These are phyloP conservation scores for Thecocarcelia acutangulata DNA, from an alignment of 2,888 invertebrate species.

Conservation along the genomic window DNA sequence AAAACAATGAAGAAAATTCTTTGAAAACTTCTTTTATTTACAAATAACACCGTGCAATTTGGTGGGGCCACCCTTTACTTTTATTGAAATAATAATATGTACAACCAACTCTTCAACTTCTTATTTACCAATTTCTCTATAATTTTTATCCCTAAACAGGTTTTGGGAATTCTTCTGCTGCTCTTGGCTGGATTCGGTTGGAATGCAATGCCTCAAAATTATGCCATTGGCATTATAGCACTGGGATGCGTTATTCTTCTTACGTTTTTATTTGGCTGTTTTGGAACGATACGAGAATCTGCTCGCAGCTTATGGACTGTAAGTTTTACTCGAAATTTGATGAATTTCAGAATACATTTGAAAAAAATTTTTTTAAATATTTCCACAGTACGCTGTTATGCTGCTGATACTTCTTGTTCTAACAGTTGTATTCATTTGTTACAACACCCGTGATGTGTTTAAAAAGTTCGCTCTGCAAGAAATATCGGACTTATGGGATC, in stretches of 20 bases:
- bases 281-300: slow-evolving; percentile 76
- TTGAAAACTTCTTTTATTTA: no score
- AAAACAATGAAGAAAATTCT: no score
- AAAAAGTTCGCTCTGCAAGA: slow-evolving; percentile 74
- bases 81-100: no score
- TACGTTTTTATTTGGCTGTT: slow-evolving; percentile 77
- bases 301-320: slow-evolving; percentile 77
- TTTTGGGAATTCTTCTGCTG: slow-evolving; percentile 75
- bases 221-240: slow-evolving; percentile 75
- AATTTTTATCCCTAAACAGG: slow-evolving; percentile 65
- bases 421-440: slow-evolving; percentile 72
- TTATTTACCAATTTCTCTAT: no score
- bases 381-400: slow-evolving; percentile 73
- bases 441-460: slow-evolving; percentile 74
- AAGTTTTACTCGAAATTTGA: slow-evolving; percentile 37
- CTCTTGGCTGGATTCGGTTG: slow-evolving; percentile 75
- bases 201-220: slow-evolving; percentile 76
- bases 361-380: not conserved
- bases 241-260: slow-evolving; percentile 75
- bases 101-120: no score
- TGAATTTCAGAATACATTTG: not conserved
- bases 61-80: no score
- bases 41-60: no score
- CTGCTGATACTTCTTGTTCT: slow-evolving; percentile 73
- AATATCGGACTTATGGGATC: slow-evolving; percentile 74